Evolutionary conservation across 2,888 invertebrate genomes (phyloP).

Genomic region (Ernsta delagoae): DNA sequence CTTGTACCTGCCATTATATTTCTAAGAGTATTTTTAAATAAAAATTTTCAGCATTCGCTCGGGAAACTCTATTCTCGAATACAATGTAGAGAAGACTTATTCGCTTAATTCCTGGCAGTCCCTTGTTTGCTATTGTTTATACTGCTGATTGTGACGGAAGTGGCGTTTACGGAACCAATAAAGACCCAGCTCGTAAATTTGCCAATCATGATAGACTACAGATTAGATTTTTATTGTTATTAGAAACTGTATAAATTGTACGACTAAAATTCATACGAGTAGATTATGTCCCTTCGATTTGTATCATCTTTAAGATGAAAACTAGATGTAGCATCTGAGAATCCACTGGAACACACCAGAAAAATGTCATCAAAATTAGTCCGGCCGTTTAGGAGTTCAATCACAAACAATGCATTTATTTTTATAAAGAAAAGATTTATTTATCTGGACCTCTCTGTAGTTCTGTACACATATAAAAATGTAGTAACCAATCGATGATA

Average conservation of each 20-base stretch:
- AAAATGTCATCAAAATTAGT: too few relatives aligned
- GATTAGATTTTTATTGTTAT: conserved; percentile 52
- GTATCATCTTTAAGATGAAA: too few relatives aligned
- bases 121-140: conserved; percentile 59
- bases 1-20: conserved; percentile 25
- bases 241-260: conserved; percentile 36
- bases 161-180: conserved; percentile 59
- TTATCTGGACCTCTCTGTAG: too few relatives aligned
- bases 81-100: conserved; percentile 54
- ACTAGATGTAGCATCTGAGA: background rate
- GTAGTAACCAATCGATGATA: too few relatives aligned
- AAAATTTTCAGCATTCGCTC: conserved; percentile 36
- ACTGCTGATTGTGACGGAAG: conserved; percentile 57
- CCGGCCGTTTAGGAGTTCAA: too few relatives aligned
- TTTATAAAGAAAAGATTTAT: too few relatives aligned
- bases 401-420: too few relatives aligned
- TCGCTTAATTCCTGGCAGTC: conserved; percentile 50
- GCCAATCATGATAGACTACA: conserved; percentile 54
- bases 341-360: too few relatives aligned
- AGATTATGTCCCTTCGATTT: too few relatives aligned
- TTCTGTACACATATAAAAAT: too few relatives aligned
- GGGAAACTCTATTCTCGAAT: conserved; percentile 48
- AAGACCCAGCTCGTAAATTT: conserved; percentile 57
- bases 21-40: conserved; percentile 41
- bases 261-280: background rate